Evolutionary conservation across 2,113 vertebrate genomes (phyloP).

Genomic region (Oceanites oceanicus): DNA sequence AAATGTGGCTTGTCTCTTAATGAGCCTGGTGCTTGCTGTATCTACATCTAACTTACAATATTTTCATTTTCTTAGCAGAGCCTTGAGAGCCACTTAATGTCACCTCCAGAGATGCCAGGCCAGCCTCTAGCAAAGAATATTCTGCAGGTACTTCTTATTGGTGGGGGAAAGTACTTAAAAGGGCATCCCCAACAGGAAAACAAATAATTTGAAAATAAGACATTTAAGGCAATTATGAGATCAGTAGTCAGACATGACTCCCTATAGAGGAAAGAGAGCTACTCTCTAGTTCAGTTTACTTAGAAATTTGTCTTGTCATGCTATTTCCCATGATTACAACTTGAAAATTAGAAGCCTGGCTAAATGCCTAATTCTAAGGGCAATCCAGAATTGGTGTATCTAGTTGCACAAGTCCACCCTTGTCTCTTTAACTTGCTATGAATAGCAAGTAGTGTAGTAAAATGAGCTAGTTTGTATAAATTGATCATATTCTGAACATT

Average conservation of each 20-base stretch:
- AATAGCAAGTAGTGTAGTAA: background rate
- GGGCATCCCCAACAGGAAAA: background rate
- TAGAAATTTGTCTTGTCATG: background rate
- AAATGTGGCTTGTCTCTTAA: background rate
- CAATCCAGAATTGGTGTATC: background rate
- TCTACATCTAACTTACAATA: background rate
- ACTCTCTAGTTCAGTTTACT: background rate
- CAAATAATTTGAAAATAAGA: background rate
- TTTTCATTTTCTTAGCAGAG: slow-evolving; percentile 75
- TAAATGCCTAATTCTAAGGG: background rate
- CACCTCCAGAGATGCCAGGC: slow-evolving; percentile 78
- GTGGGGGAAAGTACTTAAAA: background rate
- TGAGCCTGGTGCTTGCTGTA: background rate
- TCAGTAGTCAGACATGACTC: background rate
- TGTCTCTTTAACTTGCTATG: background rate
- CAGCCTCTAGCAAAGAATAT: slow-evolving; percentile 88
- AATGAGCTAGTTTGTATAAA: background rate
- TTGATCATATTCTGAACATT: background rate
- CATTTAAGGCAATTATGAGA: background rate
- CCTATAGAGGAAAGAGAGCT: background rate
- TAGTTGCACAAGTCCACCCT: background rate
- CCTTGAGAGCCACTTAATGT: slow-evolving; percentile 82
- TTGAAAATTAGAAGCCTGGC: background rate
- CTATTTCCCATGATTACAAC: background rate
- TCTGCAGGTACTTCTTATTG: slow-evolving; percentile 80